Conservation (phyloP, 1,140 invertebrate genomes). For the Cylas formicarius region DNA sequence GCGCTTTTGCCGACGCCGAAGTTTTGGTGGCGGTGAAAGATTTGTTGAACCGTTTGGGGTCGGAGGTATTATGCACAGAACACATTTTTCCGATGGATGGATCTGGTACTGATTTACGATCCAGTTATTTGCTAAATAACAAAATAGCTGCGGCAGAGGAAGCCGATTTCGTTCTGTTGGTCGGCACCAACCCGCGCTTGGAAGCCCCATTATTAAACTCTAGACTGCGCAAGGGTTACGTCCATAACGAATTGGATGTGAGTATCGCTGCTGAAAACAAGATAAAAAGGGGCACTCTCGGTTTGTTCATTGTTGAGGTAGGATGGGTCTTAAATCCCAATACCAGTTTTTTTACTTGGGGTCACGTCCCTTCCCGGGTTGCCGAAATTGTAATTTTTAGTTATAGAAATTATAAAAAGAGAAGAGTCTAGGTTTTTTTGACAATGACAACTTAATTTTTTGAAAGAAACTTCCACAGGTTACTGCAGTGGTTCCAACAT, state of each 20-base stretch:
- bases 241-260: slow-evolving; percentile 73
- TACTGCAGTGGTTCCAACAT: too few species aligned
- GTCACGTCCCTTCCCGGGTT: too few species aligned
- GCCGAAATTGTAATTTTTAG: too few species aligned
- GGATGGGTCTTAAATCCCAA: too few species aligned
- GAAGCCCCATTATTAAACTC: slow-evolving; percentile 98
- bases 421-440: too few species aligned
- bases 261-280: slow-evolving; percentile 11
- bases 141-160: slow-evolving; percentile 85
- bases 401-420: too few species aligned
- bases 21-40: slow-evolving; percentile 91
- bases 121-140: slow-evolving; percentile 87
- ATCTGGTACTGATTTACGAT: slow-evolving; percentile 81
- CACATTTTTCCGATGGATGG: slow-evolving; percentile 78
- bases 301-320: too few species aligned
- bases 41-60: slow-evolving; percentile 80
- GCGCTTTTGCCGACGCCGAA: slow-evolving; percentile 87
- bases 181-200: slow-evolving; percentile 95
- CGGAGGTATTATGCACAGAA: slow-evolving; percentile 84
- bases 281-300: too few species aligned
- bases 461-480: too few species aligned
- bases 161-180: slow-evolving; percentile 84
- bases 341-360: too few species aligned
- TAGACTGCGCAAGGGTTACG: slow-evolving; percentile 85
- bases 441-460: too few species aligned